Evolutionary conservation across 2,113 vertebrate genomes (phyloP).

Genomic region (Ammodytes dubius): DNA sequence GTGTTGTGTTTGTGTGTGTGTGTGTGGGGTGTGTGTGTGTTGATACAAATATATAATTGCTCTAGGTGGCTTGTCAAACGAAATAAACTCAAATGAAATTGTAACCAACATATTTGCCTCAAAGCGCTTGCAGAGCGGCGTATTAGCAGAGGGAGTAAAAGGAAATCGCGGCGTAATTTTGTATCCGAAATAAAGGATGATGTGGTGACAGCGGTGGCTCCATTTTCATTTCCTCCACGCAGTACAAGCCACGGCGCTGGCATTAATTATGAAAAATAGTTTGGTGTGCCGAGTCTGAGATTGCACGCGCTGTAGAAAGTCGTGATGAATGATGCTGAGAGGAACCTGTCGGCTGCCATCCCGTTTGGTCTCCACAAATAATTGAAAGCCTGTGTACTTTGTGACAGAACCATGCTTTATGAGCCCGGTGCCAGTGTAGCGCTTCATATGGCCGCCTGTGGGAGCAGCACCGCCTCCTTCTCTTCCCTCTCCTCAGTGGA

Average conservation of each 20-base stretch:
- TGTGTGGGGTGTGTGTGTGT: conserved; percentile 4
- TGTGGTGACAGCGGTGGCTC: conserved; percentile 38
- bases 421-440: conserved; percentile 31
- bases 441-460: conserved; percentile 14
- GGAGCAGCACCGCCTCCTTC: not conserved
- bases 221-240: conserved; percentile 53
- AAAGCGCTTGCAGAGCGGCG: conserved; percentile 58
- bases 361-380: conserved; percentile 53
- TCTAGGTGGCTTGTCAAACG: conserved; percentile 46
- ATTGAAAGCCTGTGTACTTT: conserved; percentile 59
- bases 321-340: conserved; percentile 54
- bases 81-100: conserved; percentile 42
- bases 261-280: conserved; percentile 74
- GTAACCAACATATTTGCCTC: conserved; percentile 36
- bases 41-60: conserved; percentile 24
- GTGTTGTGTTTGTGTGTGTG: not conserved
- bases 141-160: conserved; percentile 37
- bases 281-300: conserved; percentile 35
- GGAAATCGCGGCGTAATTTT: conserved; percentile 37
- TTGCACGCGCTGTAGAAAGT: conserved; percentile 36
- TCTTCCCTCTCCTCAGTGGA: conserved; percentile 12
- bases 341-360: conserved; percentile 57
- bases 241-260: conserved; percentile 40
- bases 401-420: conserved; percentile 69
- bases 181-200: conserved; percentile 56